phyloP scores from a whole-genome alignment of 2,113 vertebrate species.

The Tupaia tana region DNA sequence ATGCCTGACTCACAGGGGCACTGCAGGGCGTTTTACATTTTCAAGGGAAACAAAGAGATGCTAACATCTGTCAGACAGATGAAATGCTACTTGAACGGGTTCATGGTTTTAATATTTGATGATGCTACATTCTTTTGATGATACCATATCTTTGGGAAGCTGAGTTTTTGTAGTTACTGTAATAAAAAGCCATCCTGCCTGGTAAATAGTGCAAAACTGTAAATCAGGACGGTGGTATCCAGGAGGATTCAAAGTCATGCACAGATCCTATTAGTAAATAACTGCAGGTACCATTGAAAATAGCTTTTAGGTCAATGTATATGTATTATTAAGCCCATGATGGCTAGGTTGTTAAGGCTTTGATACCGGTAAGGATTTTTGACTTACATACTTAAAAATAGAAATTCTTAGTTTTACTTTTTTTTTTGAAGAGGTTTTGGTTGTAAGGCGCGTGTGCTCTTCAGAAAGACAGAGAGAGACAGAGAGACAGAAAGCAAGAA shows the following conservation, averaged over 20 bases:
- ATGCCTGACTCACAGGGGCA: rapidly evolving
- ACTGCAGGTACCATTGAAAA: not conserved
- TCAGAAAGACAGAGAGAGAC: too few species aligned
- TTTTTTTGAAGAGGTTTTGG: too few species aligned
- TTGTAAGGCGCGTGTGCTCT: too few species aligned
- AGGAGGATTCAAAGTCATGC: not conserved
- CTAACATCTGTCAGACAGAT: not conserved
- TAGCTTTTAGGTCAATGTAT: not conserved
- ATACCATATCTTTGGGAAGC: not conserved
- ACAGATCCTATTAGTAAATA: not conserved
- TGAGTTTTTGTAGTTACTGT: not conserved
- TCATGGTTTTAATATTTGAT: not conserved
- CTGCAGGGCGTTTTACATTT: not conserved
- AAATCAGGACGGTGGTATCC: not conserved
- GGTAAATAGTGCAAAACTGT: not conserved
- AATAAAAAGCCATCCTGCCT: not conserved
- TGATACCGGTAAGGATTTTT: not conserved
- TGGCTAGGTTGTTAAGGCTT: not conserved
- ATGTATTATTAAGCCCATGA: not conserved
- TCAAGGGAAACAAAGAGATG: not conserved
- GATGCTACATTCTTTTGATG: not conserved
- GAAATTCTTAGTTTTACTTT: not conserved
- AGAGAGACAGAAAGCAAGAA: too few species aligned
- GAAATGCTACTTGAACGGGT: not conserved
- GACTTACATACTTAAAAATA: not conserved